These are phyloP conservation scores for Brienomyrus brachyistius DNA, from an alignment of 2,113 vertebrate species.

Conservation along the genomic window DNA sequence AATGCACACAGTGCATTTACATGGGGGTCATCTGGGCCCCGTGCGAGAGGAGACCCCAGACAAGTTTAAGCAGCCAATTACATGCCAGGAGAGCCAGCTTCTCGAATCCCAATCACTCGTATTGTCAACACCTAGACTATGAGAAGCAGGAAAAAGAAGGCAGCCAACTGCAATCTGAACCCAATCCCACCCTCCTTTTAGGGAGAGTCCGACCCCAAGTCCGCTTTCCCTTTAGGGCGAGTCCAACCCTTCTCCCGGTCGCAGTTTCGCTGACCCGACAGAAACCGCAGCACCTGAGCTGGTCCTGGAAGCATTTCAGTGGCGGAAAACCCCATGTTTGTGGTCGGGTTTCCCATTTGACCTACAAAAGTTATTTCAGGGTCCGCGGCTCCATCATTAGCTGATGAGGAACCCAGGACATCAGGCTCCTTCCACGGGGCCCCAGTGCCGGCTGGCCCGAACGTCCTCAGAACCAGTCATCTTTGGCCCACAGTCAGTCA, in stretches of 20 bases:
- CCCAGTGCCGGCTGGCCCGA: background rate
- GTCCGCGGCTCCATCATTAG: background rate
- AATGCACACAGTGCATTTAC: background rate
- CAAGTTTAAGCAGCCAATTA: background rate
- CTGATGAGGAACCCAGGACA: background rate
- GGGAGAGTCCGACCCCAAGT: background rate
- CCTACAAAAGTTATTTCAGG: background rate
- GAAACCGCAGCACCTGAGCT: background rate
- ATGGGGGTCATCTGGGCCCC: background rate
- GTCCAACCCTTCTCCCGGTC: background rate
- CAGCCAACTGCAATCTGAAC: background rate
- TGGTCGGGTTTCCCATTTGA: background rate
- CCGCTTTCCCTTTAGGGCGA: background rate
- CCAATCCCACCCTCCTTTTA: background rate
- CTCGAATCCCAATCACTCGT: too few relatives aligned
- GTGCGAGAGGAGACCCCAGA: background rate
- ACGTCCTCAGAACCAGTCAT: background rate
- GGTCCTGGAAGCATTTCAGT: background rate
- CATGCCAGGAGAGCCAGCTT: background rate
- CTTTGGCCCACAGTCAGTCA: background rate
- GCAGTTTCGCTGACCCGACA: background rate
- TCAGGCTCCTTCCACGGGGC: background rate
- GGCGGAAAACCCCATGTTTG: background rate
- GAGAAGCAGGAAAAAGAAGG: too few relatives aligned
- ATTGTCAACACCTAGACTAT: too few relatives aligned